Evolutionary conservation across 2,797 vertebrate genomes (phyloP).

Genomic region (Alectoris magna): DNA sequence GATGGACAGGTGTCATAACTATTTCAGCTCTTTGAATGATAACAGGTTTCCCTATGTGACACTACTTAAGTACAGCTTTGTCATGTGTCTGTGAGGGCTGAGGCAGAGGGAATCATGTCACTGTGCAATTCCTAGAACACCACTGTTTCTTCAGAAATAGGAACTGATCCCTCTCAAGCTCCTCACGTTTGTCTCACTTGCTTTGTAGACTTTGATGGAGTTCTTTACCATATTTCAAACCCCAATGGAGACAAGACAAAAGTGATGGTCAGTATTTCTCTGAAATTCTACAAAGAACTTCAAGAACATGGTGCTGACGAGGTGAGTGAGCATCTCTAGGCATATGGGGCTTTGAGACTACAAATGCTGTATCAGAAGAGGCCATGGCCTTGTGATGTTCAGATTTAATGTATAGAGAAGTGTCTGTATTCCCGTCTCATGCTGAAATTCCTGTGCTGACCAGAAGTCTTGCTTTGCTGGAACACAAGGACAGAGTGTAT

Average conservation of each 20-base stretch:
- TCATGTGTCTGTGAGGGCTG: background rate
- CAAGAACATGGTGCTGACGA: conserved; percentile 97
- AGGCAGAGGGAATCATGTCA: accelerated
- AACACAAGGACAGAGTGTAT: background rate
- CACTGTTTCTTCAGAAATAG: background rate
- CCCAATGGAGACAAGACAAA: conserved; percentile 98
- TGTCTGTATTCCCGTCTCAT: background rate
- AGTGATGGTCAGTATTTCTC: conserved; percentile 99
- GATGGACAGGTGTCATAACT: conserved; percentile 20
- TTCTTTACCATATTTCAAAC: conserved; percentile 99
- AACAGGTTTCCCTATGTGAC: background rate
- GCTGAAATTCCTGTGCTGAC: background rate
- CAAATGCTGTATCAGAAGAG: background rate
- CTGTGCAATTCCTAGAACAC: background rate
- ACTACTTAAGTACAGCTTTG: background rate
- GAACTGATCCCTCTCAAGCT: background rate
- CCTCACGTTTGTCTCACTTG: conserved; percentile 33
- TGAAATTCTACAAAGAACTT: conserved; percentile 99
- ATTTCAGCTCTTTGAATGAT: background rate
- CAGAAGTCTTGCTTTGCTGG: background rate
- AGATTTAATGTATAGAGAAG: background rate
- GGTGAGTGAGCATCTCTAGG: conserved; percentile 78
- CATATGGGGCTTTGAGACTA: background rate
- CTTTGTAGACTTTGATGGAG: conserved; percentile 94
- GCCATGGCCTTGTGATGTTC: background rate